Conservation (phyloP, 2,113 vertebrate genomes). For the Phalacrocorax pelagicus region DNA sequence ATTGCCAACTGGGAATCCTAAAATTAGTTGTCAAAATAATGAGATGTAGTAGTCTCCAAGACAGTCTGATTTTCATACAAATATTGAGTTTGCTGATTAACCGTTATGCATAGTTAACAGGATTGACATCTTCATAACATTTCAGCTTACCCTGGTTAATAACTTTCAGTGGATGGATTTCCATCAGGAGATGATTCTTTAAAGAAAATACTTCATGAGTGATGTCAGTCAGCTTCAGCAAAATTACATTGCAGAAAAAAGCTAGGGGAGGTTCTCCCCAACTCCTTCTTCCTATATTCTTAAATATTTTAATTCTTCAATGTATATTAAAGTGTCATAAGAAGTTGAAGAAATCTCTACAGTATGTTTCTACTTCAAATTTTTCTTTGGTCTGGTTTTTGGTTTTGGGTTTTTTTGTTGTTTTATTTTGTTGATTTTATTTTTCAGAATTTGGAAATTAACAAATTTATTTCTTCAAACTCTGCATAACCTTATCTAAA, state of each 20-base stretch:
- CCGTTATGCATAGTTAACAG: fast-evolving
- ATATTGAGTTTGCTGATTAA: not conserved
- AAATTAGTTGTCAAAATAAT: not conserved
- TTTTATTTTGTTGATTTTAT: not conserved
- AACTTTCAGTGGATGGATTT: not conserved
- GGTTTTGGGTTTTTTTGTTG: not conserved
- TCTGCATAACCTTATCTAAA: not conserved
- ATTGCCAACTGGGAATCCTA: not conserved
- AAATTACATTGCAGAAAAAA: not conserved
- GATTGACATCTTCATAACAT: not conserved
- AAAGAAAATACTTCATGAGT: not conserved
- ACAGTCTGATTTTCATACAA: not conserved
- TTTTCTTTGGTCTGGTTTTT: too few relatives aligned
- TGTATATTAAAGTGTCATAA: not conserved
- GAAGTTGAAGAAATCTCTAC: not conserved
- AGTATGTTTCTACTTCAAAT: not conserved
- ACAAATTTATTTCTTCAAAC: not conserved
- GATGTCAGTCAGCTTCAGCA: not conserved
- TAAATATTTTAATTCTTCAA: not conserved
- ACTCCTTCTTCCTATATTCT: not conserved
- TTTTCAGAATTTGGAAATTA: not conserved
- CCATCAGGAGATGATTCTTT: not conserved
- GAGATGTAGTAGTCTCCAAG: not conserved
- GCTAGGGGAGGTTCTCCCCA: not conserved
- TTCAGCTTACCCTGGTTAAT: not conserved